Conservation (phyloP, 2,113 vertebrate genomes). For the Tichodroma muraria region DNA sequence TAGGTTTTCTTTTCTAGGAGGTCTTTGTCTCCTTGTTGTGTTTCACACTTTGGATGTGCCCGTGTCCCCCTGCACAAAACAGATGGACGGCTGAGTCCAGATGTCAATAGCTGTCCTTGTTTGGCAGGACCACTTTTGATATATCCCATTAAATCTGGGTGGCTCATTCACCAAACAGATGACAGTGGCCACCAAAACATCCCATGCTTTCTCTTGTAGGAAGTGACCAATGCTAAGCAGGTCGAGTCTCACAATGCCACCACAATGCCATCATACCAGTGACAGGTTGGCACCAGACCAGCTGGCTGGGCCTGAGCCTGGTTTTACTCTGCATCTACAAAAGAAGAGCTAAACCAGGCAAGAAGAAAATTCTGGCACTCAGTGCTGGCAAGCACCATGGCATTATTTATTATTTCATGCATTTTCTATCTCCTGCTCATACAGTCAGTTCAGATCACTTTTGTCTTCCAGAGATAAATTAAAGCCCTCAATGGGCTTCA, state of each 20-base stretch:
- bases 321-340: background rate
- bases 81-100: background rate
- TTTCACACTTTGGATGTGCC: background rate
- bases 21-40: background rate
- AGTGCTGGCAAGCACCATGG: background rate
- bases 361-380: background rate
- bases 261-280: background rate
- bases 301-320: background rate
- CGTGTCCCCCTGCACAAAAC: background rate
- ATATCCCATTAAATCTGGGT: background rate
- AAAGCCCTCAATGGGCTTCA: background rate
- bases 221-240: fast-evolving
- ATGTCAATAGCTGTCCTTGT: background rate
- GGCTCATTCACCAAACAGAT: background rate
- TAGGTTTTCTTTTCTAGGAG: background rate
- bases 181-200: background rate
- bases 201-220: background rate
- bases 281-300: background rate
- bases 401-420: background rate
- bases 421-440: slow-evolving; percentile 9
- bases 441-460: background rate
- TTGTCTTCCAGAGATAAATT: slow-evolving; percentile 37
- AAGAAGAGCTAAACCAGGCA: background rate
- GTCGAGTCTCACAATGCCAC: background rate
- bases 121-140: background rate